Evolutionary conservation across 1,140 invertebrate genomes (phyloP), one percentile per base, ranked within the genome.

Genomic region (Aphelenchoides fujianensis): DNA sequence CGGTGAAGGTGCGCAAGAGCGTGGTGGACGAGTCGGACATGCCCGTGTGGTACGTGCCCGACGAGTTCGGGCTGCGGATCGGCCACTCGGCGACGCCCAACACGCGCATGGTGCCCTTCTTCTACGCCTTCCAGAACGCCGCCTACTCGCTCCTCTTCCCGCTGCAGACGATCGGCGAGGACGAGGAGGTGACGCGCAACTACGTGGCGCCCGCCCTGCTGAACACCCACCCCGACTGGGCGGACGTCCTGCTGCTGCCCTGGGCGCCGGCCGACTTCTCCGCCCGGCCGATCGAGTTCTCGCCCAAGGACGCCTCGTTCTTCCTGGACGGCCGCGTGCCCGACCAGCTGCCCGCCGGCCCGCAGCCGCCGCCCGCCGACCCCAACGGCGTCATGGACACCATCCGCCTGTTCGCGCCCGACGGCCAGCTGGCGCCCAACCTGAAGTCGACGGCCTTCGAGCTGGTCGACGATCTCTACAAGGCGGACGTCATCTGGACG

Each of bases 401-500:
- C 71, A 80, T 90, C 0, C 91, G 90, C 84, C 91, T 94, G 1
- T 95, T 87, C 83, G 88, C 91, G 5, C 88, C 93, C 75, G 93
- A 95, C 84, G 85, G 86, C 32, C 89, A 89, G 72, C 86, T 95
- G 19, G 87, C 88, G 54, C 84, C 90, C 30, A 88, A 91, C 86
- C 85, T 95, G 30, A 92, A 88, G 2, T 86, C 90, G 80, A 80
- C 88, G 2, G 85, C 87, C 71, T 95, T 94, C 86, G 88, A 90
- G 81, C 85, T 94, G 16, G 89, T 90, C 0, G 86, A 90, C n/a
- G 85, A 88, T 79, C 86, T 88, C 78, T 84, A 88, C 12, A 88
- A 91, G n/a, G 92, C 93, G 1, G 91, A 95, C 85, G 89, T 95
- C 73, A 85, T 94, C 1, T 96, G 93, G 92, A 88, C 90, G 28